phyloP scores from a whole-genome alignment of 2,797 vertebrate species.

The Arctocebus calabarensis region DNA sequence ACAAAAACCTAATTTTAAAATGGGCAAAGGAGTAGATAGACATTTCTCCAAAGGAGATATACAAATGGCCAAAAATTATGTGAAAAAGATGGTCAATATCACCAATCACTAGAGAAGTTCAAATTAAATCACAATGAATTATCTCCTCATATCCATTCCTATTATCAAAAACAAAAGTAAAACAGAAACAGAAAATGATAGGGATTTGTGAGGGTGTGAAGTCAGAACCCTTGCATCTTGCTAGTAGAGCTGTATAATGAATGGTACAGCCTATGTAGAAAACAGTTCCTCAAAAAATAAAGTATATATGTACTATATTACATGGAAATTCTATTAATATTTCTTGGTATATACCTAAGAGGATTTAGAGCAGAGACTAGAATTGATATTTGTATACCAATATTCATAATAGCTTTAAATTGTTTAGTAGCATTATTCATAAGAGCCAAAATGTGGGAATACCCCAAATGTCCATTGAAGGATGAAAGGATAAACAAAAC shows the following conservation, averaged over 20 bases:
- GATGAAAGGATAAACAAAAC: not conserved
- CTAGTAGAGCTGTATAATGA: not conserved
- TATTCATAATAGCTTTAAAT: not conserved
- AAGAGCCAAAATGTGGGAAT: not conserved
- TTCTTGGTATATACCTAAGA: not conserved
- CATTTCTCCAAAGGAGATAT: not conserved
- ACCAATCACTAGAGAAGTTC: not conserved
- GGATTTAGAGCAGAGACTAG: not conserved
- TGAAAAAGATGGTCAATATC: slow-evolving; percentile 1
- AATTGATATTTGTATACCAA: not conserved
- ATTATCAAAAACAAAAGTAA: not conserved
- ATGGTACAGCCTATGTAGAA: not conserved
- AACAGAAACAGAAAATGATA: not conserved
- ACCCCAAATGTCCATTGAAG: not conserved
- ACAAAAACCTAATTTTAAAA: not conserved
- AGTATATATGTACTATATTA: not conserved
- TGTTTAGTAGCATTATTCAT: slow-evolving; percentile 6
- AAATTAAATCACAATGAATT: not conserved
- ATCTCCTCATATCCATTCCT: not conserved
- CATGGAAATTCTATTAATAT: not conserved
- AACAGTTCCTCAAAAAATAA: not conserved
- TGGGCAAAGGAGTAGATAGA: not conserved
- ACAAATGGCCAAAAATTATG: not conserved
- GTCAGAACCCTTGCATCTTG: not conserved
- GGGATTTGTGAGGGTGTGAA: not conserved